Conservation (phyloP, 2,888 invertebrate genomes). For the Amphipoea lucens region DNA sequence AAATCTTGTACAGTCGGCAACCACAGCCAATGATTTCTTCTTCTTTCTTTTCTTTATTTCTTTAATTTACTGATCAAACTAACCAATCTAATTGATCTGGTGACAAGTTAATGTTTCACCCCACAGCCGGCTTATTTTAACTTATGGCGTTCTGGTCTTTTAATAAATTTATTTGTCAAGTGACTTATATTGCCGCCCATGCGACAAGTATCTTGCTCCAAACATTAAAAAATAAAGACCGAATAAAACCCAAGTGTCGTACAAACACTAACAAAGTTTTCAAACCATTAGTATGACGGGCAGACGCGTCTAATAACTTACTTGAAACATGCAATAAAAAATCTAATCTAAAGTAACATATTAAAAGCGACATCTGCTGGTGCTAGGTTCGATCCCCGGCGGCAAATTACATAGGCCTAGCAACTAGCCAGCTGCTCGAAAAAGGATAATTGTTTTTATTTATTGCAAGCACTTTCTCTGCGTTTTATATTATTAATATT, state of each 20-base stretch:
- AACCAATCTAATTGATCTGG: constrained; percentile 4
- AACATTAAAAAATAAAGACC: constrained; percentile 17
- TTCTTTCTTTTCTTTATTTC: not conserved
- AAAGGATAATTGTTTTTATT: constrained; percentile 55
- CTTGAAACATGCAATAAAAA: constrained; percentile 45
- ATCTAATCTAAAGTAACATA: constrained; percentile 55
- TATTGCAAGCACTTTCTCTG: constrained; percentile 49
- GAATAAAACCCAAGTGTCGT: constrained; percentile 23
- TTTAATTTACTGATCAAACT: constrained; percentile 14
- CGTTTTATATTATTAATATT: constrained; percentile 39
- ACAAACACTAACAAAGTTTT: constrained; percentile 20
- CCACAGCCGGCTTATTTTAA: not conserved
- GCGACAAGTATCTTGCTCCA: not conserved
- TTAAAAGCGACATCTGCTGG: constrained; percentile 56
- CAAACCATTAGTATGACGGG: not conserved
- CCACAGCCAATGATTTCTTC: not conserved
- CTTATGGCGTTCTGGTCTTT: not conserved
- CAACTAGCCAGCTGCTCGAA: constrained; percentile 56
- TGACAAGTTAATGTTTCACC: constrained; percentile 11
- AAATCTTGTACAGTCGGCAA: not conserved
- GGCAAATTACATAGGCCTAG: constrained; percentile 59
- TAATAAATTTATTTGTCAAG: constrained; percentile 5
- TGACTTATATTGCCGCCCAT: not conserved
- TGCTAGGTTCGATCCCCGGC: constrained; percentile 61
- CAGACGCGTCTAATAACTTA: constrained; percentile 23